phyloP scores from a whole-genome alignment of 2,113 vertebrate genomes.

The Tonatia bakeri region DNA sequence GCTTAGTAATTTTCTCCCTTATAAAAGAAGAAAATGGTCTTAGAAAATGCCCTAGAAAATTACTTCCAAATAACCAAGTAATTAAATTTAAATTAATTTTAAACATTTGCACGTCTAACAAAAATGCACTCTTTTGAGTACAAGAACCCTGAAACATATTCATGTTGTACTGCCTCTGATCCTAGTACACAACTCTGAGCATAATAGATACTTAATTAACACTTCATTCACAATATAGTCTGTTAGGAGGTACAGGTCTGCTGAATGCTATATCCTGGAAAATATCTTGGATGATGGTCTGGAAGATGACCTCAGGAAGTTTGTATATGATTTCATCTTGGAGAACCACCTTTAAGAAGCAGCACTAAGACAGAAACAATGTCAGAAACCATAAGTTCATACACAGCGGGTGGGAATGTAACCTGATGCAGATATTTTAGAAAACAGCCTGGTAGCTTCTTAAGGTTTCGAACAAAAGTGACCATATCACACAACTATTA shows the following conservation, averaged over 20 bases:
- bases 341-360: neutral
- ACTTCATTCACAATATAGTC: neutral
- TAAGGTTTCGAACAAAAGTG: neutral
- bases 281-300: neutral
- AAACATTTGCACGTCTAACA: neutral
- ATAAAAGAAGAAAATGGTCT: neutral
- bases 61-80: neutral
- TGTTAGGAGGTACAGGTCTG: neutral
- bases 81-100: neutral
- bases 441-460: neutral
- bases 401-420: too few species aligned
- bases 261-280: neutral
- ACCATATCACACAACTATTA: neutral
- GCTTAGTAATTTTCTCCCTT: neutral
- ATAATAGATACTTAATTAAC: neutral
- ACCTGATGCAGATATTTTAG: neutral
- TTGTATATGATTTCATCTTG: neutral
- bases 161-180: neutral
- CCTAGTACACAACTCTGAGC: neutral
- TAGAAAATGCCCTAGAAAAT: neutral
- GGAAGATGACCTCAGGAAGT: neutral
- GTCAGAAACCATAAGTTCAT: neutral
- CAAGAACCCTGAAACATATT: neutral
- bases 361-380: neutral
- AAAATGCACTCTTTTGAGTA: neutral